Evolutionary conservation across 53 echinoderm and acorn worm genomes (phyloP).

Genomic region (Henricia sp.): DNA sequence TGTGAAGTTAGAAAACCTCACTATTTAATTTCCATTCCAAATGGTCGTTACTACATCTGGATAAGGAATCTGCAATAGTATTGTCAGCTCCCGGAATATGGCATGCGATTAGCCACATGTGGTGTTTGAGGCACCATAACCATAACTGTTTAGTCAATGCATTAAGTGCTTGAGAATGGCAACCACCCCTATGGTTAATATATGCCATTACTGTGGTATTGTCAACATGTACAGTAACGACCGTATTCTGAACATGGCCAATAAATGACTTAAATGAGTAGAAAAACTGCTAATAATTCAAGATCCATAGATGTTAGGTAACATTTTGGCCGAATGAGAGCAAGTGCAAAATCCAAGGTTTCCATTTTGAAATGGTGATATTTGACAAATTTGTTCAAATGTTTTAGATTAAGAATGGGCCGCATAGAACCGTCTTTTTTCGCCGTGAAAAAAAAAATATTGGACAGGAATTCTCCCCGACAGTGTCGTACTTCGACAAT

Average conservation of each 20-base stretch:
- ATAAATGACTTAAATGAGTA: background rate
- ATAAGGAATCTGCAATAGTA: background rate
- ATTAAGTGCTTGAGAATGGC: background rate
- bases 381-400: no score
- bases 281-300: background rate
- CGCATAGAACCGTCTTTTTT: background rate
- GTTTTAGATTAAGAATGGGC: background rate
- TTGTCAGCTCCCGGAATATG: slow-evolving; percentile 12
- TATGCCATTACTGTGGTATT: background rate
- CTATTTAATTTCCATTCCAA: no score
- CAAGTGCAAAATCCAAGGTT: background rate
- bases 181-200: no score
- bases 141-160: background rate
- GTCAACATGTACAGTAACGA: no score
- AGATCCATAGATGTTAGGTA: no score
- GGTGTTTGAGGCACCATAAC: background rate
- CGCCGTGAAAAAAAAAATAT: background rate
- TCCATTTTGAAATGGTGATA: no score
- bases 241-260: background rate
- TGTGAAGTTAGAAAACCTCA: background rate
- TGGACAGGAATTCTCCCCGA: background rate
- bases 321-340: background rate
- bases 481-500: background rate
- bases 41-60: background rate
- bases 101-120: slow-evolving; percentile 23